phyloP scores from a whole-genome alignment of 2,113 vertebrate genomes.

The Notarius lentiginosus region DNA sequence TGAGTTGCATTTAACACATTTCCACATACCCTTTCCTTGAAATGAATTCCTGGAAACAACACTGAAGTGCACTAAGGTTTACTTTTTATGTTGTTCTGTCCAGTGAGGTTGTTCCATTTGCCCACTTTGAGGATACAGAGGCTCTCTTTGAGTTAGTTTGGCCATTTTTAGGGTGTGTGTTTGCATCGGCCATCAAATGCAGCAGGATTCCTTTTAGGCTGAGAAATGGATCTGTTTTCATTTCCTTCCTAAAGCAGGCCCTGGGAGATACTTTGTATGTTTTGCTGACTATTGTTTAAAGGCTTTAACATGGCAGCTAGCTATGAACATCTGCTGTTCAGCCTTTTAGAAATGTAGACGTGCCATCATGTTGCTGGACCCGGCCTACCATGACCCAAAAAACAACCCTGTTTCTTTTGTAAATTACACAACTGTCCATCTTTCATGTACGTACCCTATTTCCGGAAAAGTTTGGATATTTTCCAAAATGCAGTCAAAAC shows the following conservation, averaged over 20 bases:
- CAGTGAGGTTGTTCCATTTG: not conserved
- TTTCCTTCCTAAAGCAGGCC: conserved; percentile 35
- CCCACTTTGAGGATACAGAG: not conserved
- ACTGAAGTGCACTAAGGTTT: not conserved
- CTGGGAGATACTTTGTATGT: conserved; percentile 25
- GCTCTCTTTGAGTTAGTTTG: not conserved
- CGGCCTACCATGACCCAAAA: conserved; percentile 35
- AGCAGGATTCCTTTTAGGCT: conserved; percentile 29
- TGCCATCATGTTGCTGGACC: conserved; percentile 15
- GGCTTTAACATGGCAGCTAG: conserved; percentile 30
- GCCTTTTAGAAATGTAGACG: conserved; percentile 42
- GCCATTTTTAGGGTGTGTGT: conserved; percentile 29
- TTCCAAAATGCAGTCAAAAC: too few species aligned
- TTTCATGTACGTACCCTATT: conserved; percentile 22
- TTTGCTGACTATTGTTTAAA: conserved; percentile 44
- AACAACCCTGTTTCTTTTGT: conserved; percentile 46
- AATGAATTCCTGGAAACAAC: not conserved
- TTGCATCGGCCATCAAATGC: conserved; percentile 13
- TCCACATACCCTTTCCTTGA: not conserved
- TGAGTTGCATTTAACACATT: not conserved
- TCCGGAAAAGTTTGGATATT: too few species aligned
- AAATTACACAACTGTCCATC: conserved; percentile 61
- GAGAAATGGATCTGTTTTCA: conserved; percentile 47
- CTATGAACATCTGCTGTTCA: conserved; percentile 28
- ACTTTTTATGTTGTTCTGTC: not conserved